phyloP scores from a whole-genome alignment of 2,888 invertebrate species.

The Cantharis rustica region DNA sequence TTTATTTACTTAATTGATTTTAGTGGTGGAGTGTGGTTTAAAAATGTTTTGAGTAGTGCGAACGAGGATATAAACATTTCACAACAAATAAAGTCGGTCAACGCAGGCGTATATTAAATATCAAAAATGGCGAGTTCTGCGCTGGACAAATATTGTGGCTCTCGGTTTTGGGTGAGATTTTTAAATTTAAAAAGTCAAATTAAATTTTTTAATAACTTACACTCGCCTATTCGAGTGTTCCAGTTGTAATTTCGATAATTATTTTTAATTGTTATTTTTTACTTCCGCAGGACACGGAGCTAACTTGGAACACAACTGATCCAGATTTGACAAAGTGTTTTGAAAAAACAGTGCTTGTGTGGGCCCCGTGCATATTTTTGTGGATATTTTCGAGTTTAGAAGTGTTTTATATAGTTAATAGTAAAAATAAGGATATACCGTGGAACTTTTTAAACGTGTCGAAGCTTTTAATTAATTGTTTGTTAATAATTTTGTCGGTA shows the following conservation, averaged over 20 bases:
- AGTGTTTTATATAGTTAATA: conserved; percentile 73
- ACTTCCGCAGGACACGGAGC: conserved; percentile 70
- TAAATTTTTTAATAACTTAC: background rate
- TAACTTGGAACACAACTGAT: conserved; percentile 80
- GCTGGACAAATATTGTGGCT: conserved; percentile 79
- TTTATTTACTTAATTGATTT: background rate
- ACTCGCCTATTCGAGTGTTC: background rate
- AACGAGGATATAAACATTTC: background rate
- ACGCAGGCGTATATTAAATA: conserved; percentile 30
- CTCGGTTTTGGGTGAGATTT: conserved; percentile 77
- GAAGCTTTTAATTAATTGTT: conserved; percentile 69
- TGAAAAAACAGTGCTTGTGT: conserved; percentile 86
- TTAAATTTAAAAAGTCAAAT: background rate
- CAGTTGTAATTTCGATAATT: background rate
- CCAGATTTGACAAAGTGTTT: conserved; percentile 90
- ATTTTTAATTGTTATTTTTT: conserved; percentile 47
- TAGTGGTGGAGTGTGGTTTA: background rate
- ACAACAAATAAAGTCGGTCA: conserved; percentile 15
- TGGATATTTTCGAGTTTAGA: conserved; percentile 80
- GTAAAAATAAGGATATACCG: conserved; percentile 78
- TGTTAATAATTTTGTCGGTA: conserved; percentile 69
- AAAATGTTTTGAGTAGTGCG: background rate
- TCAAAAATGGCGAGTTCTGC: conserved; percentile 60
- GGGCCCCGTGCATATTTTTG: conserved; percentile 85
- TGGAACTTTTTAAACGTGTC: conserved; percentile 74